Conservation (phyloP, 1,140 invertebrate genomes). For the Portunus trituberculatus region DNA sequence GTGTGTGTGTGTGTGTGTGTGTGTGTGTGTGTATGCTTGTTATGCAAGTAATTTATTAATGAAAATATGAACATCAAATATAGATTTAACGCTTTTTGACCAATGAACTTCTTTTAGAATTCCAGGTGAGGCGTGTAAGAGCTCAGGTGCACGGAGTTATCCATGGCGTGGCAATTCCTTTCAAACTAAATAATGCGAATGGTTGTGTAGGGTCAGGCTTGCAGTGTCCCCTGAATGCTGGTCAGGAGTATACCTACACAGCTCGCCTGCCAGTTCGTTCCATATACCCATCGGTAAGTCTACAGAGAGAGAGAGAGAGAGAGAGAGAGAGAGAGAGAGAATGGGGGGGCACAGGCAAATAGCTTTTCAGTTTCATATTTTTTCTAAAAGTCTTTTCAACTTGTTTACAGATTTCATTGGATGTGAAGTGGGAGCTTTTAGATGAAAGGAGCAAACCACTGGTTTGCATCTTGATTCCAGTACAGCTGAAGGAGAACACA, state of each 20-base stretch:
- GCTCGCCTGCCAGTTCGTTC: neutral
- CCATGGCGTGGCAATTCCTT: neutral
- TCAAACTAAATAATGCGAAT: constrained; percentile 34
- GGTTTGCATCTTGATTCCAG: constrained; percentile 46
- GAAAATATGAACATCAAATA: too few species aligned
- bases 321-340: neutral
- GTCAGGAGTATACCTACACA: neutral
- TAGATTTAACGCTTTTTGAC: too few species aligned
- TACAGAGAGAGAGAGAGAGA: neutral
- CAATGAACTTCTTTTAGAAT: neutral
- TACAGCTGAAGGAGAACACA: neutral
- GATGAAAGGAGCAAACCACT: constrained; percentile 2
- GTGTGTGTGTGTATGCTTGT: too few species aligned
- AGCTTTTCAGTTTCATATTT: too few species aligned
- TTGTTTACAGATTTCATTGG: constrained; percentile 4
- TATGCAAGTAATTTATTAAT: too few species aligned
- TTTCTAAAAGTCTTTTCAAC: neutral
- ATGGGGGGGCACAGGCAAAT: too few species aligned
- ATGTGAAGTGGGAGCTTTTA: constrained; percentile 23
- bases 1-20: too few species aligned
- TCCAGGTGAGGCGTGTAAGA: neutral
- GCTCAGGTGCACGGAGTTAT: constrained; percentile 25
- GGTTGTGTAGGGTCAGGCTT: constrained; percentile 32
- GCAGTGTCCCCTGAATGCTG: constrained; percentile 24
- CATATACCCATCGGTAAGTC: constrained; percentile 54